Conservation (phyloP, 1,140 invertebrate genomes). For the Halyomorpha halys region DNA sequence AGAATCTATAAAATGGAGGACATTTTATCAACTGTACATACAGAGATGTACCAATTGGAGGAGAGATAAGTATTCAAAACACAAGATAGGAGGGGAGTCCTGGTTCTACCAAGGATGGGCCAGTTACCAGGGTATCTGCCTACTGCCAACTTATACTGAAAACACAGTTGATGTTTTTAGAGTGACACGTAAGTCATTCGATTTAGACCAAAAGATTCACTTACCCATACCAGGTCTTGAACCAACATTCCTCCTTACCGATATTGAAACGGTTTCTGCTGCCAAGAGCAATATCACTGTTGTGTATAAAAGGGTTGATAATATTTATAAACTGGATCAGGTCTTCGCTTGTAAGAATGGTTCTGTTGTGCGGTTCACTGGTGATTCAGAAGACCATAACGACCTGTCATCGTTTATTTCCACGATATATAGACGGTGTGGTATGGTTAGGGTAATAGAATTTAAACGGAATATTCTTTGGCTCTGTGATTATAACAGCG, state of each 20-base stretch:
- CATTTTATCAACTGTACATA: neutral
- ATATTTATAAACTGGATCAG: neutral
- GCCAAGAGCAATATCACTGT: neutral
- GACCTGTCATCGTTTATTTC: neutral
- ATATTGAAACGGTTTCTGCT: neutral
- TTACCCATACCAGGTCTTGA: slow-evolving; percentile 9
- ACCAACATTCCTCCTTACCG: neutral
- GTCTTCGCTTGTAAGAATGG: neutral
- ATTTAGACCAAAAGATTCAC: neutral
- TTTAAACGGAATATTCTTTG: neutral
- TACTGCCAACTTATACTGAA: slow-evolving; percentile 1
- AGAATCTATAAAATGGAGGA: neutral
- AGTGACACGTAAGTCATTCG: neutral
- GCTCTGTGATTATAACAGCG: slow-evolving; percentile 1
- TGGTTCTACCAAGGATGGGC: slow-evolving; percentile 7
- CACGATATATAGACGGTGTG: neutral
- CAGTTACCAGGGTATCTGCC: neutral
- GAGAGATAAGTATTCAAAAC: neutral
- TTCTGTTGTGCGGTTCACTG: neutral
- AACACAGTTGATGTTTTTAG: slow-evolving; percentile 11
- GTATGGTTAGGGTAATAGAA: slow-evolving; percentile 1
- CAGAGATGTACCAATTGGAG: slow-evolving; percentile 6
- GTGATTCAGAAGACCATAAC: neutral
- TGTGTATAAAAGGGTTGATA: neutral
- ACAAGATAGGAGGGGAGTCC: neutral